phyloP scores from a whole-genome alignment of 1,140 invertebrate genomes.

The Diorhabda carinulata region DNA sequence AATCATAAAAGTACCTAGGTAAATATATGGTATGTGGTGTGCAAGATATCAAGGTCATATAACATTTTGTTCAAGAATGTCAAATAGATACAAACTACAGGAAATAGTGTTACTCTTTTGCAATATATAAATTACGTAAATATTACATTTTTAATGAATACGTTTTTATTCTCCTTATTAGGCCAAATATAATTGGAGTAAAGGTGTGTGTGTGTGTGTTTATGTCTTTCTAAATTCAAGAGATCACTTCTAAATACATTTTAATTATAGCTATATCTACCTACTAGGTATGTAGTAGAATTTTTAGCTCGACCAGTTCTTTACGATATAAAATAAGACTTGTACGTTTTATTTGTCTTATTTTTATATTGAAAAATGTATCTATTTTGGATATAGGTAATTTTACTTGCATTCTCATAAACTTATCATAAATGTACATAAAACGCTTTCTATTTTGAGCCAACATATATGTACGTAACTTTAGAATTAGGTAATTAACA shows the following conservation, averaged over 20 bases:
- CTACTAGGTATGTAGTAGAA: neutral
- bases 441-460: no score
- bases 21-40: conserved; percentile 7
- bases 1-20: conserved; percentile 7
- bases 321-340: no score
- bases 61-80: conserved; percentile 18
- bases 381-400: no score
- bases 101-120: conserved; percentile 13
- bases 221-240: neutral
- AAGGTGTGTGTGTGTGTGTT: neutral
- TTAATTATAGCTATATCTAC: neutral
- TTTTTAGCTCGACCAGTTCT: no score
- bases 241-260: neutral
- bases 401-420: no score
- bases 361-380: no score
- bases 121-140: conserved; percentile 16
- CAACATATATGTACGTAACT: no score
- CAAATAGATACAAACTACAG: conserved; percentile 17
- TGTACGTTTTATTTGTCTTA: no score
- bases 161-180: no score
- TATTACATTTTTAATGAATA: neutral
- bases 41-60: conserved; percentile 21
- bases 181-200: neutral
- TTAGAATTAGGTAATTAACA: no score
- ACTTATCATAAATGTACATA: no score